phyloP scores from a whole-genome alignment of 1,140 invertebrate species.

The Chionoecetes opilio region DNA sequence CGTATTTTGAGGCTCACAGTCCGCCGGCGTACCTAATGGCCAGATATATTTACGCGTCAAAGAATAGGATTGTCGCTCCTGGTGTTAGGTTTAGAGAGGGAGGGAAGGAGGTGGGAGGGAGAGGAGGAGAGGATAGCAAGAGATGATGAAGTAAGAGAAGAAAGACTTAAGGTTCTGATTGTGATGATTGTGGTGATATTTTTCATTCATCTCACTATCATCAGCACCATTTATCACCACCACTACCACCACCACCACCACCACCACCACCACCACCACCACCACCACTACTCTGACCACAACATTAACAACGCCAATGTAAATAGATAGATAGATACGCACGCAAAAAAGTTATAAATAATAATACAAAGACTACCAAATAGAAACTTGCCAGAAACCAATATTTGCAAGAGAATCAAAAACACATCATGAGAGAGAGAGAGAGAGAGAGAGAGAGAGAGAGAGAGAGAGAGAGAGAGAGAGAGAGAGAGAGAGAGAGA shows the following conservation, averaged over 20 bases:
- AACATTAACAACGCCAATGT: not conserved
- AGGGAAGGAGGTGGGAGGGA: not conserved
- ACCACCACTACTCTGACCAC: not conserved
- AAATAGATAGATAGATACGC: not conserved
- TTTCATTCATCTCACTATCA: slow-evolving; percentile 7
- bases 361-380: too few relatives aligned
- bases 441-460: slow-evolving; percentile 9
- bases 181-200: not conserved
- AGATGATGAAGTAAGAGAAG: not conserved
- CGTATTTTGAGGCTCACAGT: not conserved
- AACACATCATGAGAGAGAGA: not conserved
- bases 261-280: not conserved
- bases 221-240: not conserved
- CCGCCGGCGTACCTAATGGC: not conserved
- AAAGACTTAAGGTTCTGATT: not conserved
- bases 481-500: slow-evolving; percentile 38
- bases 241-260: not conserved
- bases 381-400: too few relatives aligned
- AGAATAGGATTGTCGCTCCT: not conserved
- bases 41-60: not conserved
- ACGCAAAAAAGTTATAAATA: not conserved
- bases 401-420: not conserved
- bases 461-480: not conserved
- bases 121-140: not conserved
- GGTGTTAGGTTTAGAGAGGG: not conserved